Base-by-base conservation (phyloP, 2,797 vertebrate genomes). In the Pitangus sulphuratus region DNA sequence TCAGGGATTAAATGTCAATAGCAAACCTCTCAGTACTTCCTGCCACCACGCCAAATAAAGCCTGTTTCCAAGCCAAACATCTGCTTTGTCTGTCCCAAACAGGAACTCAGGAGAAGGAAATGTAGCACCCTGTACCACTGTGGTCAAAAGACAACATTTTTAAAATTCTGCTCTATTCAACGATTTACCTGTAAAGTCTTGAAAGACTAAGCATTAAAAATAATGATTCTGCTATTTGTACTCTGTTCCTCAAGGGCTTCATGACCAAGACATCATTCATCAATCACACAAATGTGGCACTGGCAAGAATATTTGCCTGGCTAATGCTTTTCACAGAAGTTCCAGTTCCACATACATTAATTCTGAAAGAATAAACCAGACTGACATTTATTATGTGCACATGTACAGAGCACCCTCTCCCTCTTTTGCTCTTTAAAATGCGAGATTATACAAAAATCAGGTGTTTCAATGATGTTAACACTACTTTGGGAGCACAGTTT, bases 1-100 rank as follows among this genome's bases (percentile, higher is more conserved):
- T 95, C 84, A 80, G 94, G 87, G 94, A 97, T 96, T 97, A 97
- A 97, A 97, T 94, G 94, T 96, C 95, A 97, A 97, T 91, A 96
- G 92, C 93, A 96, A 96, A 95, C 93, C 94, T 91, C 72, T 76
- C 94, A 88, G 92, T 92, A 89, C 93, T 97, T 97, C 95, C 97
- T 97, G 95, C 95, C 68, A 94, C 65, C 84, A 95, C 0, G 19
- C 95, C 96, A 96, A 97, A 90, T 91, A 94, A 94, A 96, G 94
- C 60, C 85, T 77, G 65, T 47, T 95, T 95, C 95, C 93, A 96
- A 97, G 91, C 84, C 94, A 96, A 96, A 97, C 95, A 97, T 97
- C 97, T 96, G 96, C 81, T 97, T 94, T 90, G 89, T 94, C 95
- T 96, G 95, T 95, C 94, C 88, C 80, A 94, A 97, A 97, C 96